Percentiles rank a stretch among this genome's conserved stretches.
Evolutionary conservation across 2,888 invertebrate species (phyloP).

Genomic region (Chrysina gloriosa): DNA sequence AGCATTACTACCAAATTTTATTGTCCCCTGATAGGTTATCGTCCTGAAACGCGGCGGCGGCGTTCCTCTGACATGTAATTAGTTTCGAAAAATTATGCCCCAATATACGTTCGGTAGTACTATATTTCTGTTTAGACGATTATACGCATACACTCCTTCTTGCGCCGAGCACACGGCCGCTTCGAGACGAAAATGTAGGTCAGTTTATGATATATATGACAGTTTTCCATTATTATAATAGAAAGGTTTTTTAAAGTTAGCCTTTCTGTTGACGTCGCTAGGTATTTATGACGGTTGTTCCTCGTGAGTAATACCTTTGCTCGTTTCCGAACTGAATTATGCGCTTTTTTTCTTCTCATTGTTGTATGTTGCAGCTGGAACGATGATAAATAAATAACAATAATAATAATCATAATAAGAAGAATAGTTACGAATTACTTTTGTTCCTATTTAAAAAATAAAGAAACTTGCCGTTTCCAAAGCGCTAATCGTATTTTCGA

Average conservation of each 20-base stretch:
- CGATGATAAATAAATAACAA: too few species aligned
- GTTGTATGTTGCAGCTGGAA: too few species aligned
- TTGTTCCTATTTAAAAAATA: too few species aligned
- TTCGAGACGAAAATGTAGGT: conserved; percentile 22
- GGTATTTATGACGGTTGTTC: conserved; percentile 21
- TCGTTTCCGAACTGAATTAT: background rate
- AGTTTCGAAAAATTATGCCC: conserved; percentile 7
- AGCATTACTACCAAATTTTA: conserved; percentile 22
- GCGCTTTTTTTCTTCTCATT: background rate
- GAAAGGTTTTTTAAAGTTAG: conserved; percentile 14
- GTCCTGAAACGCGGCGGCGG: background rate
- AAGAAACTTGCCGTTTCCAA: too few species aligned
- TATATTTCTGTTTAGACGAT: background rate
- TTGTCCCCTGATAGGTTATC: background rate
- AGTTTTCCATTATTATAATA: conserved; percentile 30
- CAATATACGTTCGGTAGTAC: background rate
- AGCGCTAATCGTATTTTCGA: too few species aligned
- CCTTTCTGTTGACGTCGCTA: background rate
- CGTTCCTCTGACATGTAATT: conserved; percentile 11
- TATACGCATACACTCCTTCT: background rate
- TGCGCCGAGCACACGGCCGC: background rate
- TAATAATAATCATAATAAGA: too few species aligned
- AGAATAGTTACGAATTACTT: too few species aligned
- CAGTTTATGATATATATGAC: conserved; percentile 25
- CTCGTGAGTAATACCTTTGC: conserved; percentile 12